Evolutionary conservation across 2,797 vertebrate species (phyloP).

Genomic region (Pelodytes ibericus): DNA sequence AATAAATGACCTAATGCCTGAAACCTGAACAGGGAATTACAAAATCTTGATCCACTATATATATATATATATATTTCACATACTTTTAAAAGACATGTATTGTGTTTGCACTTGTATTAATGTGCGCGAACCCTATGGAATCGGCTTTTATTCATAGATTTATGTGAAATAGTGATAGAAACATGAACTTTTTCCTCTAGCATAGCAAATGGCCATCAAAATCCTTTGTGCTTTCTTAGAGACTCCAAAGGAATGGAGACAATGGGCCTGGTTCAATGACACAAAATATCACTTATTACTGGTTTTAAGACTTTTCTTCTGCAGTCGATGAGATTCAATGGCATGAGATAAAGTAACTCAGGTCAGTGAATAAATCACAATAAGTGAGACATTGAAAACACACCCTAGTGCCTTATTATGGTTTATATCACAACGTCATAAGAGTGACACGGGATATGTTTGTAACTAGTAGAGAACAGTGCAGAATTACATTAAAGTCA

Average conservation of each 20-base stretch:
- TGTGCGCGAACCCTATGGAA: not conserved
- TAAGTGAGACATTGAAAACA: not conserved
- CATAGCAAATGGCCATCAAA: slow-evolving; percentile 1
- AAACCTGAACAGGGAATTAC: slow-evolving; percentile 1
- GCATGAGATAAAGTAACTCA: too few species aligned
- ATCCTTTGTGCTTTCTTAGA: not conserved
- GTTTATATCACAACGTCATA: not conserved
- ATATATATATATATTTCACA: slow-evolving; percentile 9
- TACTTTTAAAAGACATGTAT: not conserved
- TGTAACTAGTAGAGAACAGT: not conserved
- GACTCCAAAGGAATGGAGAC: not conserved
- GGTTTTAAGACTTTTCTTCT: too few species aligned
- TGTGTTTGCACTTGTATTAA: slow-evolving; percentile 6
- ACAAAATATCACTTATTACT: too few species aligned
- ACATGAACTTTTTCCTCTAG: slow-evolving; percentile 13
- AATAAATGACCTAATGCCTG: not conserved
- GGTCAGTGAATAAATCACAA: too few species aligned
- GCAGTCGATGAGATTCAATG: too few species aligned
- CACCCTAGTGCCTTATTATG: not conserved
- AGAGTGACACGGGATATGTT: not conserved
- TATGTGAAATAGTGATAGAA: slow-evolving; percentile 5
- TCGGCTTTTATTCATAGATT: not conserved
- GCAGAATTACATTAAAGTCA: not conserved
- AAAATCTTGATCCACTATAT: too few species aligned
- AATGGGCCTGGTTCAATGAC: too few species aligned